These are phyloP conservation scores for Amphipoea lucens DNA, from an alignment of 2,888 invertebrate genomes.

Conservation along the genomic window DNA sequence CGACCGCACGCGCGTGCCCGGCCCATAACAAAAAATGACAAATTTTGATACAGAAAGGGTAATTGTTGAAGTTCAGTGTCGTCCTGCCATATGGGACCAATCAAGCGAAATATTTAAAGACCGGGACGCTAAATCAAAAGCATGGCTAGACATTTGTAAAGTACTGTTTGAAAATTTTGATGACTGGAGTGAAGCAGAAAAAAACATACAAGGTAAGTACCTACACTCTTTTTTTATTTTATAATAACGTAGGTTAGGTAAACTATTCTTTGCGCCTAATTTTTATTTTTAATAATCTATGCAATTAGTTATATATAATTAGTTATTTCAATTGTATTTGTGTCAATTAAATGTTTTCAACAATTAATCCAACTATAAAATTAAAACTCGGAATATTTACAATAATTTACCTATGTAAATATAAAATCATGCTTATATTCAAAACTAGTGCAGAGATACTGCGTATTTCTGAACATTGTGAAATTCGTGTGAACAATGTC, in stretches of 20 bases:
- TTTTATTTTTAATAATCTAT: constrained; percentile 64
- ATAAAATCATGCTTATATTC: constrained; percentile 59
- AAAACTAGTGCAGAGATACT: constrained; percentile 62
- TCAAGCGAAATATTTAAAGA: constrained; percentile 56
- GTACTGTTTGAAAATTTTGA: constrained; percentile 56
- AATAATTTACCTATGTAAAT: constrained; percentile 54
- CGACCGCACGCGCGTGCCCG: constrained; percentile 57
- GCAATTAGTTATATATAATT: constrained; percentile 59
- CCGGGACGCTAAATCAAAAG: constrained; percentile 52
- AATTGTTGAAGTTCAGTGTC: constrained; percentile 60
- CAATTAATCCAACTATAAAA: constrained; percentile 60
- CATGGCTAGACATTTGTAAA: constrained; percentile 60
- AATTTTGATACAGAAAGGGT: constrained; percentile 60
- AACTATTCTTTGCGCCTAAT: constrained; percentile 58
- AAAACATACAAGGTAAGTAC: constrained; percentile 57
- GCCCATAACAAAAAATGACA: constrained; percentile 59
- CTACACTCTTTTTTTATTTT: constrained; percentile 60
- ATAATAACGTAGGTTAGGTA: constrained; percentile 59
- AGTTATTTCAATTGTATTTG: constrained; percentile 58
- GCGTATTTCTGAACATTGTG: constrained; percentile 62
- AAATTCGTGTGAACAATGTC: constrained; percentile 68
- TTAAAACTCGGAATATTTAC: constrained; percentile 53
- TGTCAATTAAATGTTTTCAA: constrained; percentile 62
- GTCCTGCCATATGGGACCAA: constrained; percentile 57
- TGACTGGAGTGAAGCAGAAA: constrained; percentile 54